Percentiles rank a stretch among this genome's conserved stretches.
phyloP scores from a whole-genome alignment of 2,113 vertebrate species.

The Platycercus adscitus region DNA sequence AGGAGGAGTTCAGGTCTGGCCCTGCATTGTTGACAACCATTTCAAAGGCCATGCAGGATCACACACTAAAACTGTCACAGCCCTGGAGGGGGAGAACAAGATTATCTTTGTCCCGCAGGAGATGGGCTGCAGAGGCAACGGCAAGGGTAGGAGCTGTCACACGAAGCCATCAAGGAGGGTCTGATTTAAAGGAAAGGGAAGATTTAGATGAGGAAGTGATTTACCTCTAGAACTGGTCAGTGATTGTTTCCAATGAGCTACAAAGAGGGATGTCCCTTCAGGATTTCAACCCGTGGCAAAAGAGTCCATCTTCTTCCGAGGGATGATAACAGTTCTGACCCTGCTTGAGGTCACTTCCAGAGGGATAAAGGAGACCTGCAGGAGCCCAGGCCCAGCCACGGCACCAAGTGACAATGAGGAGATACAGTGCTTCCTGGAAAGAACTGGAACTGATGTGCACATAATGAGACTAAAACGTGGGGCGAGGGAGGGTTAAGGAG shows the following conservation, averaged over 20 bases:
- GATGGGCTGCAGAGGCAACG: slow-evolving; percentile 11
- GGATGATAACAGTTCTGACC: not conserved
- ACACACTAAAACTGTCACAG: slow-evolving; percentile 15
- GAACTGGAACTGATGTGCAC: slow-evolving; percentile 46
- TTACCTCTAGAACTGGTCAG: not conserved
- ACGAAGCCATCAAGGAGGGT: not conserved
- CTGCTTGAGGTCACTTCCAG: slow-evolving; percentile 8
- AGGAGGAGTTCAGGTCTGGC: slow-evolving; percentile 32
- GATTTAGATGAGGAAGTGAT: not conserved
- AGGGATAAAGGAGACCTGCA: not conserved
- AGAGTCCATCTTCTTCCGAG: not conserved
- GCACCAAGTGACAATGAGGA: not conserved
- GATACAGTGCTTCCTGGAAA: slow-evolving; percentile 38
- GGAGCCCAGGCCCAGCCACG: not conserved
- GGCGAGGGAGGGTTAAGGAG: slow-evolving; percentile 50
- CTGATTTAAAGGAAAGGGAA: not conserved
- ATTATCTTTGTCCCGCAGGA: slow-evolving; percentile 5
- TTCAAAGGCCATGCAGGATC: slow-evolving; percentile 56
- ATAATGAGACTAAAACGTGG: slow-evolving; percentile 63
- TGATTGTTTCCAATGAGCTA: not conserved
- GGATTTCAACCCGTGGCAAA: not conserved
- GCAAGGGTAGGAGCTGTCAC: slow-evolving; percentile 31
- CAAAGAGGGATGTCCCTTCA: not conserved
- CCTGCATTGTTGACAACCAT: slow-evolving; percentile 7
- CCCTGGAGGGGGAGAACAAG: not conserved